A percentile compares a stretch with the other conserved stretches of the same genome.
Conservation (phyloP, 2,113 vertebrate genomes). For the Catharus bicknelli region DNA sequence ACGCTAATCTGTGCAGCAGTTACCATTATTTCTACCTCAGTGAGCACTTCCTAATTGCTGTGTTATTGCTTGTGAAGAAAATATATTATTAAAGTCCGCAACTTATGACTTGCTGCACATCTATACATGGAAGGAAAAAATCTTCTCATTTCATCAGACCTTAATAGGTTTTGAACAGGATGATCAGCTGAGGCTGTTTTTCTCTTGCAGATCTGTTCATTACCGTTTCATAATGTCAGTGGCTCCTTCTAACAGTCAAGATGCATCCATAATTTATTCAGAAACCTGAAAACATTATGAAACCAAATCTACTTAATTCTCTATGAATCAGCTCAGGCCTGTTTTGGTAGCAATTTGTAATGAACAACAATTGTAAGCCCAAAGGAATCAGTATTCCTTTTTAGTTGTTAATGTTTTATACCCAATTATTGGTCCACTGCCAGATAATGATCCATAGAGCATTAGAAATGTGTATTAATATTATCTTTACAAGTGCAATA, state of each 20-base stretch:
- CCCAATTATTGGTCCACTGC: constrained; percentile 61
- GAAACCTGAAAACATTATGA: constrained; percentile 75
- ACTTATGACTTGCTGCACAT: constrained; percentile 78
- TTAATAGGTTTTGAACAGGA: constrained; percentile 72
- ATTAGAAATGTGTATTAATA: constrained; percentile 75
- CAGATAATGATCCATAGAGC: constrained; percentile 74
- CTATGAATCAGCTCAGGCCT: constrained; percentile 68
- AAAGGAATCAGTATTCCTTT: constrained; percentile 69
- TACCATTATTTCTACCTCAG: constrained; percentile 83
- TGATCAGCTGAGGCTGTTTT: constrained; percentile 64
- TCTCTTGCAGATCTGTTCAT: constrained; percentile 63
- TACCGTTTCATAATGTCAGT: constrained; percentile 67
- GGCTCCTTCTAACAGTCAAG: constrained; percentile 66
- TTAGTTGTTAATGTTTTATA: constrained; percentile 75
- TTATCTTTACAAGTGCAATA: constrained; percentile 73
- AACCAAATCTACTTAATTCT: constrained; percentile 76
- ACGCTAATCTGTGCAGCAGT: constrained; percentile 76
- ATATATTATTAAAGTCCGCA: constrained; percentile 82
- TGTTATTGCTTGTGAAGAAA: constrained; percentile 80
- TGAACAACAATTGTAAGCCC: constrained; percentile 76
- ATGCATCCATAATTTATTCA: constrained; percentile 80
- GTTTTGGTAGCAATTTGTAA: constrained; percentile 73
- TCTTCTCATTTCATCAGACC: constrained; percentile 64
- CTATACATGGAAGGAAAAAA: constrained; percentile 48
- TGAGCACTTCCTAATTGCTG: constrained; percentile 82